These are phyloP conservation scores for Nipponacmea schrenckii DNA, from an alignment of 2,888 invertebrate species.

Conservation along the genomic window DNA sequence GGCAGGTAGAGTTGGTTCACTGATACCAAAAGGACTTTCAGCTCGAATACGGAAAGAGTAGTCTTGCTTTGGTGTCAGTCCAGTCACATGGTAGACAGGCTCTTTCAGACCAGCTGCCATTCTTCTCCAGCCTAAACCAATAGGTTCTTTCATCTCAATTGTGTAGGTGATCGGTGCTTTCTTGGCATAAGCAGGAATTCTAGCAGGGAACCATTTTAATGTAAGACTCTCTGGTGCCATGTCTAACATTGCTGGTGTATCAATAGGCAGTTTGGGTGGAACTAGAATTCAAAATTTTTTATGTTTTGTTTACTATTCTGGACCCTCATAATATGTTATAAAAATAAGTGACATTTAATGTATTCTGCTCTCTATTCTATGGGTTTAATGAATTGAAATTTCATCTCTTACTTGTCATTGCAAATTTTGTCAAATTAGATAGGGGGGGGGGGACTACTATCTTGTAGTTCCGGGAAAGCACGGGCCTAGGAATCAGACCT, in stretches of 20 bases:
- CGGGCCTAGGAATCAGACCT: too few relatives aligned
- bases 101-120: conserved; percentile 43
- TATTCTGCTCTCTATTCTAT: too few relatives aligned
- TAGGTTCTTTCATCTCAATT: conserved; percentile 74
- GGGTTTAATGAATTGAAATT: too few relatives aligned
- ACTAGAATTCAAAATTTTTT: conserved; percentile 13
- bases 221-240: conserved; percentile 91
- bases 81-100: conserved; percentile 48
- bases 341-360: too few relatives aligned
- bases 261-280: conserved; percentile 67
- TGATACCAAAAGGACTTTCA: conserved; percentile 94
- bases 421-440: too few relatives aligned
- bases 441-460: too few relatives aligned
- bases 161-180: conserved; percentile 90
- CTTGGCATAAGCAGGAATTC: conserved; percentile 80
- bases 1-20: conserved; percentile 94
- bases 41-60: conserved; percentile 96
- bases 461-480: too few relatives aligned
- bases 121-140: conserved; percentile 41
- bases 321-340: too few relatives aligned
- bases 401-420: too few relatives aligned
- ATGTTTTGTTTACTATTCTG: too few relatives aligned
- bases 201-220: conserved; percentile 93
- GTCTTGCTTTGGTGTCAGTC: conserved; percentile 87
- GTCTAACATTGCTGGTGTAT: conserved; percentile 90